These are phyloP conservation scores for Sebastes schlegelii DNA, from an alignment of 2,113 vertebrate genomes.

Conservation along the genomic window DNA sequence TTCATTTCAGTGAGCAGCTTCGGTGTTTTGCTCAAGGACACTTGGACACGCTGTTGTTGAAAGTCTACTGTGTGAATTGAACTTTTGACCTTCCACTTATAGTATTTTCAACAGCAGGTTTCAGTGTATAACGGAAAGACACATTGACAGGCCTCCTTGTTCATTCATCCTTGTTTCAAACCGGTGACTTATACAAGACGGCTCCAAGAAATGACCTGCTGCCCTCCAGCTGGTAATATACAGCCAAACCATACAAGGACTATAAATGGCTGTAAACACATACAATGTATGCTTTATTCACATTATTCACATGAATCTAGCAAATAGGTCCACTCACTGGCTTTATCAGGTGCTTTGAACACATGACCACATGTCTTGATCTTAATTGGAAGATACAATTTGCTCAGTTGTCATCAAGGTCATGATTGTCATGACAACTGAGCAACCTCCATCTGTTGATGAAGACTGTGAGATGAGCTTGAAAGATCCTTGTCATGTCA, in stretches of 20 bases:
- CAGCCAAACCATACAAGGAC: no score
- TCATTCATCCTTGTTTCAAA: neutral
- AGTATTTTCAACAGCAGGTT: neutral
- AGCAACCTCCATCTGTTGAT: neutral
- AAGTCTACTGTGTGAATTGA: neutral
- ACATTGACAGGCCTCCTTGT: neutral
- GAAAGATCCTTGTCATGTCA: no score
- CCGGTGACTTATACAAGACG: neutral
- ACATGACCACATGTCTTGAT: no score
- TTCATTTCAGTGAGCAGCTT: slow-evolving; percentile 14
- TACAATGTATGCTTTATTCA: no score
- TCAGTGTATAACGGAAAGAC: neutral
- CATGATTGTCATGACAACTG: no score
- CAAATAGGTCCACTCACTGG: no score
- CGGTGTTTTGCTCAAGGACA: slow-evolving; percentile 16
- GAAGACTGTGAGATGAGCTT: neutral
- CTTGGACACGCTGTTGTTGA: neutral
- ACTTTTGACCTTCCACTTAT: slow-evolving; percentile 11
- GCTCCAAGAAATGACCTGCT: no score
- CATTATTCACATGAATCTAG: no score
- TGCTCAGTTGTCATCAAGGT: no score
- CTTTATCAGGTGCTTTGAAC: no score
- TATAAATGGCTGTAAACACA: no score
- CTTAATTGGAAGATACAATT: neutral
- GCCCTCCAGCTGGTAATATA: no score